phyloP scores from a whole-genome alignment of 2,888 invertebrate species.

The Ormia ochracea region DNA sequence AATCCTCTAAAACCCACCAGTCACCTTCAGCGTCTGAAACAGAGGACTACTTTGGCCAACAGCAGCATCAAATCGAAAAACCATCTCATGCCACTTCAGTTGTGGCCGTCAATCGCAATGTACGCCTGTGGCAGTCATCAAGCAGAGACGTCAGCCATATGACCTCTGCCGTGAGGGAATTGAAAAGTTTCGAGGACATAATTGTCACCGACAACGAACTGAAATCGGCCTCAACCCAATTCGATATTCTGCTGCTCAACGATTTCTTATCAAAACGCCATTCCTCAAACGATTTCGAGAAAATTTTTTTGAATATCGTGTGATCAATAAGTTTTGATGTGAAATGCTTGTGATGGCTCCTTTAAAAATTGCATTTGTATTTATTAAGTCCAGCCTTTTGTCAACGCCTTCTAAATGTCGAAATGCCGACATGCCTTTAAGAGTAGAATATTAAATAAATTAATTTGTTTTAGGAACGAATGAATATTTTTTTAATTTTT shows the following conservation, averaged over 20 bases:
- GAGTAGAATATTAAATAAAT: background rate
- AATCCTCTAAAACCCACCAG: background rate
- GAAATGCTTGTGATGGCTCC: background rate
- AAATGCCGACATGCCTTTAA: background rate
- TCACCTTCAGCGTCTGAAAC: constrained; percentile 20
- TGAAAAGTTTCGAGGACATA: constrained; percentile 71
- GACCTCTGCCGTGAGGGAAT: constrained; percentile 42
- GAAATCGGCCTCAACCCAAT: constrained; percentile 69
- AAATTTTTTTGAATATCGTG: constrained; percentile 71
- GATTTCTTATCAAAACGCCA: constrained; percentile 3
- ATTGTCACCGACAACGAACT: constrained; percentile 72
- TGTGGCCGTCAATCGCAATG: constrained; percentile 66
- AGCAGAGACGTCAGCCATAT: constrained; percentile 23
- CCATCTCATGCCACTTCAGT: background rate
- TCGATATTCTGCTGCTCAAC: constrained; percentile 55
- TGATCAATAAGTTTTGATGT: background rate
- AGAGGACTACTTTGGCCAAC: background rate
- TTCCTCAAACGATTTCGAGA: constrained; percentile 62
- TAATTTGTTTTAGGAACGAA: background rate
- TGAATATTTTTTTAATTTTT: background rate
- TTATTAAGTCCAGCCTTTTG: background rate
- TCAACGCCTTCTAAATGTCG: constrained; percentile 10
- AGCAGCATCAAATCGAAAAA: background rate
- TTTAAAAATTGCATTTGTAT: constrained; percentile 16
- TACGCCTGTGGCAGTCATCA: constrained; percentile 61